These are phyloP conservation scores for Zaprionus lineosus DNA, from an alignment of 2,888 invertebrate species.

Conservation along the genomic window DNA sequence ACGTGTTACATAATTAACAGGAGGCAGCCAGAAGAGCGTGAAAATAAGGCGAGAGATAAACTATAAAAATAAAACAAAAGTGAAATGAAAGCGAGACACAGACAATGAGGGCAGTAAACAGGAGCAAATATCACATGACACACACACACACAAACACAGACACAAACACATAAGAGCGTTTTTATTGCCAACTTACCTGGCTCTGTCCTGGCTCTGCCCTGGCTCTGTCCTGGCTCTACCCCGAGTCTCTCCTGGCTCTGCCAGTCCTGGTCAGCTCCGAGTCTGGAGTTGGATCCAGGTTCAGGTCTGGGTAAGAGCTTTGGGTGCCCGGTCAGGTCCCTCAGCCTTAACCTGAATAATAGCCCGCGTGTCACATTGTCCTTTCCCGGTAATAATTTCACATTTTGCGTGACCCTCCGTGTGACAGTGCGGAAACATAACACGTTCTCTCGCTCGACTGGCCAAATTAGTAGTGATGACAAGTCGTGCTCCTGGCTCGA, in stretches of 20 bases:
- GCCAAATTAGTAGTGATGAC: constrained; percentile 70
- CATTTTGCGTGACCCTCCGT: constrained; percentile 61
- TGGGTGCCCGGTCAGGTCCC: constrained; percentile 29
- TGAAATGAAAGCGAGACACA: constrained; percentile 17
- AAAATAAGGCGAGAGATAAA: constrained; percentile 64
- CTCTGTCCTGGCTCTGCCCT: background rate
- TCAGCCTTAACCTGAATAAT: constrained; percentile 50
- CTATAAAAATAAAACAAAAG: constrained; percentile 70
- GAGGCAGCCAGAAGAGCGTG: constrained; percentile 40
- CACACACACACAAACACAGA: constrained; percentile 62
- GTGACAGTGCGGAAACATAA: constrained; percentile 53
- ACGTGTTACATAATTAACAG: constrained; percentile 70
- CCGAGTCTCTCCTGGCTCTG: no score
- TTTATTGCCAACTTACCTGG: constrained; percentile 39
- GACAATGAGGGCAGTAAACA: constrained; percentile 16
- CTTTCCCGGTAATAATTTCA: constrained; percentile 70
- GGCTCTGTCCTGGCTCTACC: background rate
- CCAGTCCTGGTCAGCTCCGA: background rate
- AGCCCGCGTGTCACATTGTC: constrained; percentile 68
- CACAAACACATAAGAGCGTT: constrained; percentile 64
- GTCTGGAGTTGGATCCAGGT: background rate
- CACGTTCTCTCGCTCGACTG: constrained; percentile 44
- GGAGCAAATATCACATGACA: constrained; percentile 54
- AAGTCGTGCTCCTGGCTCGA: constrained; percentile 23
- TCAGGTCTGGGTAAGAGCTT: constrained; percentile 16